Evolutionary conservation across 2,113 vertebrate genomes (phyloP), one percentile per base, ranked within the genome.

Genomic region (Astatotilapia flaviijosephi): DNA sequence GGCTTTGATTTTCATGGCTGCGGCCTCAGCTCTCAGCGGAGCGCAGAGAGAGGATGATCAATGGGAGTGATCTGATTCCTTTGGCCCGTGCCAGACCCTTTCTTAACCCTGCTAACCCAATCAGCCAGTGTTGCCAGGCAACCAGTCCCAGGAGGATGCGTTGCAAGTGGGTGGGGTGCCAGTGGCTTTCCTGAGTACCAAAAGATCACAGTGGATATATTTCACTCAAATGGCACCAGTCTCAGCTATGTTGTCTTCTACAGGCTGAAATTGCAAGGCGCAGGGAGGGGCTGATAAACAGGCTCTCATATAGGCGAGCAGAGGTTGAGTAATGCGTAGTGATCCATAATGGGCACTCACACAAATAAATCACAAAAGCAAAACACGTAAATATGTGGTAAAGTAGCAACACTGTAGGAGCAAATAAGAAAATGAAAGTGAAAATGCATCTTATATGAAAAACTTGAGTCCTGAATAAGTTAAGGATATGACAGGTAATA

Each of bases 41-140:
- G 89, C 15, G 31, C 53, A 60, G 26, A 80, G 83, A 62, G 88
- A 84, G 60, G 60, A 94, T 95, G 95, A 96, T 96, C 94, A 95
- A 95, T 95, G 94, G 86, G 88, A 94, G 90, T 94, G 94, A 95
- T 95, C 94, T 80, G 94, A 94, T 95, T 95, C 92, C 94, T 92
- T 85, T 49, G 83, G 88, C 91, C 94, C 77, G 14, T 83, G 92
- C 93, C 91, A 94, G 91, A 95, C 93, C 93, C 93, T 92, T 91
- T 87, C 92, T 93, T 95, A 94, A 94, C 94, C 94, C 84, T 58
- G 83, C 91, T 96, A 96, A 96, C 94, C 91, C 92, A 93, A 96
- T 96, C 92, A 90, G 93, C 82, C 77, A 33, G 60, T 49, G 95
- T 96, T 95, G 91, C 96, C 70, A 56, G 60, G 96, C 92, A 92